Conservation (phyloP, 1,140 invertebrate genomes). For the Pristionchus pacificus region DNA sequence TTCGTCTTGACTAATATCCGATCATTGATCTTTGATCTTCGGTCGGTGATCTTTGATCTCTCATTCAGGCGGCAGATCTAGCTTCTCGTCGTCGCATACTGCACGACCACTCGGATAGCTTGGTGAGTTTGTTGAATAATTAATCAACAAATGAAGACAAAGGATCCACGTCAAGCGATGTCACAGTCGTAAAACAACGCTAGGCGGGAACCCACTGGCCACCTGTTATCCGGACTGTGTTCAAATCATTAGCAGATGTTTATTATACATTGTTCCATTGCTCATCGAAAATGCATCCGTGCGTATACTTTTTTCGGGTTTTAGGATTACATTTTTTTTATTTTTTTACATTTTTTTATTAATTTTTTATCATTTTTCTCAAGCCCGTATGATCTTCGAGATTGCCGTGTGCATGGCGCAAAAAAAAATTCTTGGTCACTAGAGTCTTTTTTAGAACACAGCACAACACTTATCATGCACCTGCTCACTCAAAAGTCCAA, state of each 20-base stretch:
- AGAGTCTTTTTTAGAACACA: no score
- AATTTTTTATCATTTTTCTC: background rate
- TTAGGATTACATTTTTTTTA: no score
- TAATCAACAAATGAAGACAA: background rate
- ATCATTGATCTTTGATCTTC: no score
- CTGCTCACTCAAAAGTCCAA: background rate
- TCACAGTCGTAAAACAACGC: no score
- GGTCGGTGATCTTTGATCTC: no score
- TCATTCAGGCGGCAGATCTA: constrained; percentile 8
- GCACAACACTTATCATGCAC: constrained; percentile 1
- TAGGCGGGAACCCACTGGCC: constrained; percentile 36
- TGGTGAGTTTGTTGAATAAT: background rate
- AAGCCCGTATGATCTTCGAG: constrained; percentile 43
- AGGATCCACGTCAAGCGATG: background rate
- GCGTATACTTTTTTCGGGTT: constrained; percentile 15
- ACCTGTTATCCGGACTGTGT: constrained; percentile 40
- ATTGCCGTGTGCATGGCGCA: constrained; percentile 44
- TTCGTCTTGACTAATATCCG: no score
- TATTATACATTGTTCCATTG: constrained; percentile 39
- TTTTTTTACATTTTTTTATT: no score
- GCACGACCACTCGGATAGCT: constrained; percentile 6
- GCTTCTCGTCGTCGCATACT: background rate
- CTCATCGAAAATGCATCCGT: constrained; percentile 39
- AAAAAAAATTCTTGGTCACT: no score
- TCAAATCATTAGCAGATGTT: constrained; percentile 43